These are phyloP conservation scores for Paguma larvata DNA, from an alignment of 2,797 vertebrate genomes.

Conservation along the genomic window DNA sequence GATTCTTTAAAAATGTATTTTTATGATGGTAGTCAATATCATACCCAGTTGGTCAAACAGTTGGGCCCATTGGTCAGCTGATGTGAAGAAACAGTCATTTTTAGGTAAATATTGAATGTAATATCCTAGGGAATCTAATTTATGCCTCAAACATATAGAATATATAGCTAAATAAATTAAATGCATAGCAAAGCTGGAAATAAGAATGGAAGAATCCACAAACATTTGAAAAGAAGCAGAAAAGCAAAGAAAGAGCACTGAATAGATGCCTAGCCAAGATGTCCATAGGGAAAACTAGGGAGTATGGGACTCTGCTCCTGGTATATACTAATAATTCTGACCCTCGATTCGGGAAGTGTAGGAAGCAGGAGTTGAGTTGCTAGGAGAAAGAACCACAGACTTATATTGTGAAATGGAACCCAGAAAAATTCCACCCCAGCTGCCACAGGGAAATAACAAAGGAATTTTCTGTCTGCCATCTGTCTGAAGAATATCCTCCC, in stretches of 20 bases:
- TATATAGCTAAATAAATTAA: background rate
- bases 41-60: background rate
- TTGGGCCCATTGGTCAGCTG: background rate
- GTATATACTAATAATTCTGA: background rate
- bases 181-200: background rate
- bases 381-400: background rate
- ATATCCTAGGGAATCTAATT: background rate
- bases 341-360: background rate
- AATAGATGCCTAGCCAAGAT: background rate
- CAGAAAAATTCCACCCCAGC: background rate
- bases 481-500: background rate
- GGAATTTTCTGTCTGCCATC: background rate
- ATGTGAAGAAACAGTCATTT: background rate
- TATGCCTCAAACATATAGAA: background rate
- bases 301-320: background rate
- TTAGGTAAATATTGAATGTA: background rate
- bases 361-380: background rate
- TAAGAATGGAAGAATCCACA: background rate
- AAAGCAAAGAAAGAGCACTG: background rate
- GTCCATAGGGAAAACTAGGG: background rate
- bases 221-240: background rate
- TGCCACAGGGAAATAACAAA: background rate
- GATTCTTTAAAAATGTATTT: background rate
- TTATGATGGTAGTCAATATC: background rate
- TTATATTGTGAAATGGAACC: background rate